These are phyloP conservation scores for Chaunax sp. DNA, from an alignment of 2,797 vertebrate species.

Conservation along the genomic window DNA sequence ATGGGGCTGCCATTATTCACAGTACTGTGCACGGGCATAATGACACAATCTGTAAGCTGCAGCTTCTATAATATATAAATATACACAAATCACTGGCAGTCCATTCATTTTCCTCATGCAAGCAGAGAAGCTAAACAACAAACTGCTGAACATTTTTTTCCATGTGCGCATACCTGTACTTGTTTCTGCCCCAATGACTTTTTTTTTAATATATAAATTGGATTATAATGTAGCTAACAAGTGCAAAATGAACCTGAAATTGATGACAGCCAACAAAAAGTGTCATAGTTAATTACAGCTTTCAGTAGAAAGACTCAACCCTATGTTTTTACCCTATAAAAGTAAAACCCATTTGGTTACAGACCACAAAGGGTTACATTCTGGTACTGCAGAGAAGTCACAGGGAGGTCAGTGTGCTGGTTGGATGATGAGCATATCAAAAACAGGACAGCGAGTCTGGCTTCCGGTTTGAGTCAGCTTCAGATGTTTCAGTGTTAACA, in stretches of 20 bases:
- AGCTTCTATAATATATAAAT: not conserved
- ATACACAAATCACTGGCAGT: not conserved
- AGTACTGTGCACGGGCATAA: not conserved
- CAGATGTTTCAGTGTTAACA: not conserved
- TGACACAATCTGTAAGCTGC: not conserved
- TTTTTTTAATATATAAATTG: not conserved
- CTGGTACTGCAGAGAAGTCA: not conserved
- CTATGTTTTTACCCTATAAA: not conserved
- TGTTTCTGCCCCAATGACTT: conserved; percentile 15
- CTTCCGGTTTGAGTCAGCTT: not conserved
- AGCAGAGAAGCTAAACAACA: conserved; percentile 4
- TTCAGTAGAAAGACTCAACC: not conserved
- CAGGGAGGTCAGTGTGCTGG: not conserved
- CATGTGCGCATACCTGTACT: not conserved
- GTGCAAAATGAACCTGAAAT: not conserved
- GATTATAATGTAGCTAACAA: not conserved
- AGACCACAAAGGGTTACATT: too few species aligned
- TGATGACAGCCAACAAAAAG: conserved; percentile 2
- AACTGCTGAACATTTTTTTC: not conserved
- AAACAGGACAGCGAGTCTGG: not conserved
- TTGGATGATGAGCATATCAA: not conserved
- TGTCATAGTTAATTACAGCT: not conserved
- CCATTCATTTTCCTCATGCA: not conserved
- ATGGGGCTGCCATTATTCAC: not conserved
- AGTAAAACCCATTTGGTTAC: not conserved